phyloP scores from a whole-genome alignment of 1,140 invertebrate species.

The Drosophila equinoxialis region DNA sequence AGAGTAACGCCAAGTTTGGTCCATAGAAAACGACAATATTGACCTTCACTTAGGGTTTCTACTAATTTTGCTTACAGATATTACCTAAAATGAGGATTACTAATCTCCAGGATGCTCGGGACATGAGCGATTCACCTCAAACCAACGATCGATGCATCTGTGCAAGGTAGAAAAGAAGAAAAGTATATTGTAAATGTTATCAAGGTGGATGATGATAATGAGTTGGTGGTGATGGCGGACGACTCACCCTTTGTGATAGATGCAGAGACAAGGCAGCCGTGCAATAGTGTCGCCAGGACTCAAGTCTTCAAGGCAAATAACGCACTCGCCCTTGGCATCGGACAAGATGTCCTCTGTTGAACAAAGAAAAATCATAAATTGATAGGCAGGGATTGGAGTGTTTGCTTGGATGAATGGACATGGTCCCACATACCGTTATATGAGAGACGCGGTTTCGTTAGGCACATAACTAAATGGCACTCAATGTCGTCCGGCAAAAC shows the following conservation, averaged over 20 bases:
- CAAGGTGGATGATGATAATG: not conserved
- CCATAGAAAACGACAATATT: not conserved
- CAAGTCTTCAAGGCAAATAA: slow-evolving; percentile 99
- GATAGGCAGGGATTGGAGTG: not conserved
- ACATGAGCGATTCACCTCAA: slow-evolving; percentile 98
- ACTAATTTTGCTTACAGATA: not conserved
- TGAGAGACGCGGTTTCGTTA: slow-evolving; percentile 98
- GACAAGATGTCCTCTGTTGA: slow-evolving; percentile 95
- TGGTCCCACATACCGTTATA: slow-evolving; percentile 93
- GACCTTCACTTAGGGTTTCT: too few species aligned
- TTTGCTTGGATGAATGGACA: not conserved
- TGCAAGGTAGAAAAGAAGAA: slow-evolving; percentile 62
- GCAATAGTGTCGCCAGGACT: slow-evolving; percentile 97
- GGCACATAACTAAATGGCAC: slow-evolving; percentile 99
- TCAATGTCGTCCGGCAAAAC: slow-evolving; percentile 98
- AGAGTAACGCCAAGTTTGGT: not conserved
- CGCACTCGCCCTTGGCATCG: slow-evolving; percentile 98
- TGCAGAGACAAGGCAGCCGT: slow-evolving; percentile 98
- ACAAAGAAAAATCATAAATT: not conserved
- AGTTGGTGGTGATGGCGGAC: not conserved
- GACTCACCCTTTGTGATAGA: slow-evolving; percentile 98
- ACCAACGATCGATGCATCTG: slow-evolving; percentile 98
- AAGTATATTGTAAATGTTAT: not conserved
- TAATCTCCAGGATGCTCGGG: slow-evolving; percentile 97
- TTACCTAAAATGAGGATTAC: slow-evolving; percentile 82